Percentiles rank a stretch among this genome's conserved stretches.
phyloP scores from a whole-genome alignment of 1,140 invertebrate genomes.

The Drosophila sechellia region DNA sequence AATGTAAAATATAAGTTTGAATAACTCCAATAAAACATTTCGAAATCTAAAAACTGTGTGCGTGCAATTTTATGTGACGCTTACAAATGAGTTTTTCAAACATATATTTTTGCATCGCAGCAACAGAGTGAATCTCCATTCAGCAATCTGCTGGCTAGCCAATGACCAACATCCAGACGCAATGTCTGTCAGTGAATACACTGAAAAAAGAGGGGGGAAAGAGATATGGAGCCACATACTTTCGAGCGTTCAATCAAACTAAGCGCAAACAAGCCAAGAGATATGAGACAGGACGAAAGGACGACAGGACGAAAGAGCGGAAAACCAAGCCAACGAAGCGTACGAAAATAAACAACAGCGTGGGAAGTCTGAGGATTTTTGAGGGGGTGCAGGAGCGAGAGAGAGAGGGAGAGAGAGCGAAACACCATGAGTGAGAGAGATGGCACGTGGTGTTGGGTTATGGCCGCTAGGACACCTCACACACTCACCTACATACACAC shows the following conservation, averaged over 20 bases:
- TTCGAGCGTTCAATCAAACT: constrained; percentile 66
- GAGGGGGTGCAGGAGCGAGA: constrained; percentile 18
- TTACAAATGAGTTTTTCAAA: too few relatives aligned
- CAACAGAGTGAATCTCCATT: not conserved
- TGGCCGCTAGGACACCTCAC: constrained; percentile 38
- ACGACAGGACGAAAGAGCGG: constrained; percentile 21
- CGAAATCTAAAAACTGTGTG: too few relatives aligned
- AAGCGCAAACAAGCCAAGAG: constrained; percentile 67
- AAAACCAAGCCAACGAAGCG: constrained; percentile 70
- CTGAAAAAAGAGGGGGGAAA: not conserved
- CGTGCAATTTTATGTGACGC: too few relatives aligned
- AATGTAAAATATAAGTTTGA: too few relatives aligned
- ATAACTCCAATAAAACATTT: too few relatives aligned
- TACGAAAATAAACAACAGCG: constrained; percentile 71
- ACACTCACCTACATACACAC: constrained; percentile 8
- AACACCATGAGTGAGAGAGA: not conserved
- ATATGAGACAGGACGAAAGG: constrained; percentile 28
- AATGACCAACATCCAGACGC: constrained; percentile 23
- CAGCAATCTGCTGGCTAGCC: constrained; percentile 12
- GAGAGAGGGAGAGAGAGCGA: too few relatives aligned
- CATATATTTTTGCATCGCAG: not conserved
- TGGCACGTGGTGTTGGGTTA: constrained; percentile 18
- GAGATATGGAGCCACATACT: constrained; percentile 23
- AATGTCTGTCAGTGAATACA: constrained; percentile 35
- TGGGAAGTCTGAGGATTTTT: constrained; percentile 13